These are phyloP conservation scores for Poecilia gillii DNA, from an alignment of 2,797 vertebrate species.

Conservation along the genomic window DNA sequence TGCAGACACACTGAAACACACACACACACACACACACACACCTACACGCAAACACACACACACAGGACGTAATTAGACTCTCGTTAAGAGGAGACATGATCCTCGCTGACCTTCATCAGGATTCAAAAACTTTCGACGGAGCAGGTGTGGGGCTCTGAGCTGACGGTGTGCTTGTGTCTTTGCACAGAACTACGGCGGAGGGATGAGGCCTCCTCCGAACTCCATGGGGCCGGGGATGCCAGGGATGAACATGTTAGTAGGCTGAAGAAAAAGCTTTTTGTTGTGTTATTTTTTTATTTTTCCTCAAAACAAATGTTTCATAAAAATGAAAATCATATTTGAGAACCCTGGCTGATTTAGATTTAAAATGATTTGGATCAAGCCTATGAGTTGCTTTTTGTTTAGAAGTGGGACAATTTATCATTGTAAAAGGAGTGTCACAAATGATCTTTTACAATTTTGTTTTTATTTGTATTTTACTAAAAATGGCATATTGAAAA, in stretches of 20 bases:
- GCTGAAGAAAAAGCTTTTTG: background rate
- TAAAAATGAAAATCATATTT: background rate
- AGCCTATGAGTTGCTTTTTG: background rate
- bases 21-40: slow-evolving; percentile 30
- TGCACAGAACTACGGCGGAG: slow-evolving; percentile 85
- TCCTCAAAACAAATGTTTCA: background rate
- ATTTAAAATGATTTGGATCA: background rate
- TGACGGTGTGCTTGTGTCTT: slow-evolving; percentile 54
- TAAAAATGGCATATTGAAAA: background rate
- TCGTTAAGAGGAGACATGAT: slow-evolving; percentile 57
- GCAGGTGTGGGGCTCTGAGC: slow-evolving; percentile 46
- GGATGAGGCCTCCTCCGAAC: slow-evolving; percentile 90
- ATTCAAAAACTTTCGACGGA: slow-evolving; percentile 50
- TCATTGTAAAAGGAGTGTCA: background rate
- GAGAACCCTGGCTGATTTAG: background rate
- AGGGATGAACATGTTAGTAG: slow-evolving; percentile 88
- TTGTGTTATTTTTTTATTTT: slow-evolving; percentile 8
- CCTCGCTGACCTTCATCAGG: slow-evolving; percentile 59
- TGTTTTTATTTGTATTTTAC: background rate
- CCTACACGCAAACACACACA: slow-evolving; percentile 39
- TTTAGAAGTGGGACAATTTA: background rate
- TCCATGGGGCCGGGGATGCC: slow-evolving; percentile 90
- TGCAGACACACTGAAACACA: slow-evolving; percentile 30
- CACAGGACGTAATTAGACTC: slow-evolving; percentile 53
- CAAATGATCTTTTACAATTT: background rate